Evolutionary conservation across 2,888 invertebrate genomes (phyloP).

Genomic region (Zaprionus lineosus): DNA sequence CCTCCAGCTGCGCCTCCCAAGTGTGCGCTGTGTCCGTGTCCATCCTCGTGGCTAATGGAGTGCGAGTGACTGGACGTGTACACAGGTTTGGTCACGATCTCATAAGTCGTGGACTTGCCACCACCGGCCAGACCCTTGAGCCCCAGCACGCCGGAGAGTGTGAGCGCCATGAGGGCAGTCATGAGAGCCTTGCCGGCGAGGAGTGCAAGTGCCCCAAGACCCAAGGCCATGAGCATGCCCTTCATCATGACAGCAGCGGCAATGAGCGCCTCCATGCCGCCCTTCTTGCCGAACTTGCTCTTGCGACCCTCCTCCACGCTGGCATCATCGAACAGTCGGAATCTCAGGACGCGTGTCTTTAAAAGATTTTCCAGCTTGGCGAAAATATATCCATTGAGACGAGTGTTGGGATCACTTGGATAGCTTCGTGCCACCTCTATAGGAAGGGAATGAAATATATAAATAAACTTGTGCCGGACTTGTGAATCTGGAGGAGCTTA

Average conservation of each 20-base stretch:
- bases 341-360: constrained; percentile 88
- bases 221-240: constrained; percentile 89
- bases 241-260: constrained; percentile 87
- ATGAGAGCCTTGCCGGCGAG: constrained; percentile 92
- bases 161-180: constrained; percentile 91
- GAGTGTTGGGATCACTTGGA: constrained; percentile 89
- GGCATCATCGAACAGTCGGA: constrained; percentile 87
- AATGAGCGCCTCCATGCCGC: constrained; percentile 84
- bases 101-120: constrained; percentile 90
- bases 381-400: constrained; percentile 89
- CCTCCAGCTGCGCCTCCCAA: constrained; percentile 64
- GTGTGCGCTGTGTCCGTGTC: constrained; percentile 81
- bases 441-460: background rate
- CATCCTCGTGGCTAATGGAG: constrained; percentile 86
- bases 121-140: constrained; percentile 88
- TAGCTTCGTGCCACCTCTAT: constrained; percentile 88
- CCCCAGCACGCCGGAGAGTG: constrained; percentile 90
- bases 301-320: constrained; percentile 85
- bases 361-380: constrained; percentile 88
- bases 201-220: constrained; percentile 89
- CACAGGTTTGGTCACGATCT: constrained; percentile 91
- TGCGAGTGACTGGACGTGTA: constrained; percentile 87
- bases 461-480: too few species aligned
- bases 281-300: constrained; percentile 85
- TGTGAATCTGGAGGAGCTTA: constrained; percentile 49